These are phyloP conservation scores for Julus scanicus DNA, from an alignment of 2,888 invertebrate species.

Conservation along the genomic window DNA sequence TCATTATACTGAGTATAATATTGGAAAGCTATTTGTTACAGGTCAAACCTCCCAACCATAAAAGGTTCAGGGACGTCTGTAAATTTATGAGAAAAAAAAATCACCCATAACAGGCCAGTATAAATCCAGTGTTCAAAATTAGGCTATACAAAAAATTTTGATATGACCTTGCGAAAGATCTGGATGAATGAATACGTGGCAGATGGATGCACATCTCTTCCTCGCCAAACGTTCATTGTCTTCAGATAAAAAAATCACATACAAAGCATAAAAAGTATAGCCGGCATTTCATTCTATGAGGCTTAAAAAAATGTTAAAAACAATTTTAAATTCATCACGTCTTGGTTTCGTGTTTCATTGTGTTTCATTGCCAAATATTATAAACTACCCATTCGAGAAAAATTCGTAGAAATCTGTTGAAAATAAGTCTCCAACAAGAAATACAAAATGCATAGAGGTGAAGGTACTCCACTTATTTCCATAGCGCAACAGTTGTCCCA, in stretches of 20 bases:
- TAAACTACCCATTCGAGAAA: background rate
- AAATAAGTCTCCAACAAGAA: background rate
- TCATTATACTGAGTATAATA: background rate
- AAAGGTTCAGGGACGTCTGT: background rate
- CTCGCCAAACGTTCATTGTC: slow-evolving; percentile 28
- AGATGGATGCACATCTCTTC: slow-evolving; percentile 43
- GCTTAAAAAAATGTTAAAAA: background rate
- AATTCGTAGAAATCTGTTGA: background rate
- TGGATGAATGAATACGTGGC: slow-evolving; percentile 40
- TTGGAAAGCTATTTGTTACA: background rate
- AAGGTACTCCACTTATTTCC: background rate
- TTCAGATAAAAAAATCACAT: background rate
- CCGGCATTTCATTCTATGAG: background rate
- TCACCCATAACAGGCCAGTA: background rate
- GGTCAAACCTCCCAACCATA: background rate
- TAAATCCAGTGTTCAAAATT: background rate
- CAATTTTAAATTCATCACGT: slow-evolving; percentile 34
- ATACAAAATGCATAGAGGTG: background rate
- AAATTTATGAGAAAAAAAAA: background rate
- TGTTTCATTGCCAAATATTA: background rate
- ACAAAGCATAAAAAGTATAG: background rate
- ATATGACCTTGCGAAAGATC: slow-evolving; percentile 14
- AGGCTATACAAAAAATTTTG: background rate
- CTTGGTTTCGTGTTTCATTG: background rate
- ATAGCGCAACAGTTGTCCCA: background rate